A percentile compares a stretch with the other conserved stretches of the same genome.
phyloP scores from a whole-genome alignment of 2,797 vertebrate genomes.

The Sebastes baramenuke region DNA sequence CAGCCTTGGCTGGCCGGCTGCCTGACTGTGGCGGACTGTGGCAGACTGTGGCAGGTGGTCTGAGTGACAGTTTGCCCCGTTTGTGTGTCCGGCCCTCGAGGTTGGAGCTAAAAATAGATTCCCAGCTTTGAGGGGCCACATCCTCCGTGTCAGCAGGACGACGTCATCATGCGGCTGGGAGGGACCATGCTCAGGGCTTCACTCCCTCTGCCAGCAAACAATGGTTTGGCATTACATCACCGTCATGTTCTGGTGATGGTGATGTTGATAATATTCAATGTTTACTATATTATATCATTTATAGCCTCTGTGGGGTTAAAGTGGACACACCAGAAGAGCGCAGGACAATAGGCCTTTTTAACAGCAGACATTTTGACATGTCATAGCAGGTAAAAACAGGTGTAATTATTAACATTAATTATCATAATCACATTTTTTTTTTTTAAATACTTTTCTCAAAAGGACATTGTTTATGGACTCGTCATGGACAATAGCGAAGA shows the following conservation, averaged over 20 bases:
- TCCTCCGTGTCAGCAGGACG: conserved; percentile 46
- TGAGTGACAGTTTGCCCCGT: conserved; percentile 58
- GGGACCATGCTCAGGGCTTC: background rate
- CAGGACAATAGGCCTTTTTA: background rate
- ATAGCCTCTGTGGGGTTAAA: background rate
- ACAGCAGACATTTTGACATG: background rate
- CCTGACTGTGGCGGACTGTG: background rate
- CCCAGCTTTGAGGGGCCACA: conserved; percentile 47
- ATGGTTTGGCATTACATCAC: background rate
- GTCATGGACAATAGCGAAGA: background rate
- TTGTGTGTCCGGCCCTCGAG: conserved; percentile 60
- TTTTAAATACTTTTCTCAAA: background rate
- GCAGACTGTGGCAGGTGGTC: conserved; percentile 57
- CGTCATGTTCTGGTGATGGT: background rate
- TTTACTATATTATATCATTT: background rate
- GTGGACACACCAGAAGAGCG: background rate
- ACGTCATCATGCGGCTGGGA: conserved; percentile 43
- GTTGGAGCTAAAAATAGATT: conserved; percentile 72
- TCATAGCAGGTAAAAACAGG: background rate
- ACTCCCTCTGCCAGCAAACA: background rate
- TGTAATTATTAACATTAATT: background rate
- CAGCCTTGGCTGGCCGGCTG: conserved; percentile 7
- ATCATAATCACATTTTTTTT: too few species aligned
- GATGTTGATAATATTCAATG: background rate
- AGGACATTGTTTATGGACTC: background rate